Evolutionary conservation across 2,888 invertebrate species (phyloP), one percentile per base, ranked within the genome.

Genomic region (Drosophila cognata): DNA sequence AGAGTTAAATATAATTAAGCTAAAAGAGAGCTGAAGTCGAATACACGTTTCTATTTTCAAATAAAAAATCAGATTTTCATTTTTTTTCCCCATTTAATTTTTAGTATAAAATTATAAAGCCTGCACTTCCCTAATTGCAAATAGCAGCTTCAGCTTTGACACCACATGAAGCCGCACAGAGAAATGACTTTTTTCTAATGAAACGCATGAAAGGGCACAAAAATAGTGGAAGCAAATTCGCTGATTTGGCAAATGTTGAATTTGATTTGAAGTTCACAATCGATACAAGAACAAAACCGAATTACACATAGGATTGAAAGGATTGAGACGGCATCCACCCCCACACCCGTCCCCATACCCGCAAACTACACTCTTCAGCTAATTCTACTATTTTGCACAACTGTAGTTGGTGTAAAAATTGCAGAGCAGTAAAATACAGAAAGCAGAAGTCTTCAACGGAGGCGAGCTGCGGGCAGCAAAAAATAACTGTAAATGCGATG

Each of bases 241-340:
- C 50, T 28, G 16, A 65, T 36, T 63, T 62, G 29, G 25, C 48
- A 38, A 48, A 31, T 29, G 11, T n/a, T 65, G 28, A 51, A 41
- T 33, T 51, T 65, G 66, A 65, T 41, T 65, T 65, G 33, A 33
- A n/a, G 50, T 31, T 36, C 53, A 67, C 56, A 48, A 71, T 71
- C 56, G 77, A 77, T 70, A 38, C 11, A 67, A 67, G 43, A 58
- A 69, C 51, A 13, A 62, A 79, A 77, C 71, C 50, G 48, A 71
- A 71, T 81, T 25, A 25, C 46, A 25, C 8, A 41, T 16, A 36
- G 36, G 8, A 29, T 51, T 35, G 33, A 65, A 51, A 46, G 38
- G 13, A 35, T 56, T 48, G 53, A 16, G n/a, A 28, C 43, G 16
- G 28, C 18, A 29, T 5, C 25, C n/a, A 0, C 4, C 10, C 16